phyloP scores from a whole-genome alignment of 2,888 invertebrate genomes.

The Chesias legatella region DNA sequence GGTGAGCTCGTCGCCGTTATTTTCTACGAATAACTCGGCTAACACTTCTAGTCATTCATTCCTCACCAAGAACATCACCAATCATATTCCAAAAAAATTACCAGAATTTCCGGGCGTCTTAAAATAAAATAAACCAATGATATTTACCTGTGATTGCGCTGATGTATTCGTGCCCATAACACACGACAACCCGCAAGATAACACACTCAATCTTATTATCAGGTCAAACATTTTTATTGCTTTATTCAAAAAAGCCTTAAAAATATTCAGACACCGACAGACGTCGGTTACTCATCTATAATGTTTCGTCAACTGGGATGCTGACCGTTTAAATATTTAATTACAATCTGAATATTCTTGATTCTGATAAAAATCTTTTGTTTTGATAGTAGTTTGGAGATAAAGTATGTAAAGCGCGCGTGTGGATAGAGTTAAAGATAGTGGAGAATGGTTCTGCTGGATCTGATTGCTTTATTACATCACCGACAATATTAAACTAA shows the following conservation, averaged over 20 bases:
- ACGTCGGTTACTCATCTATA: slow-evolving; percentile 3
- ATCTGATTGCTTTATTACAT: too few relatives aligned
- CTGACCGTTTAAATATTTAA: slow-evolving; percentile 18
- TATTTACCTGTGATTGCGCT: slow-evolving; percentile 63
- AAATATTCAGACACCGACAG: not conserved
- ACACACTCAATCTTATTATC: slow-evolving; percentile 41
- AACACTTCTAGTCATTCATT: too few relatives aligned
- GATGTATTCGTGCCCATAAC: slow-evolving; percentile 43
- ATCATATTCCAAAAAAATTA: too few relatives aligned
- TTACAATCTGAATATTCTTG: slow-evolving; percentile 1
- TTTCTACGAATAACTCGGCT: too few relatives aligned
- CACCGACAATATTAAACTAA: too few relatives aligned
- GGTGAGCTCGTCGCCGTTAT: too few relatives aligned
- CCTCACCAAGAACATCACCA: too few relatives aligned
- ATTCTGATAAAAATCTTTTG: slow-evolving; percentile 26
- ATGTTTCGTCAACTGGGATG: slow-evolving; percentile 13
- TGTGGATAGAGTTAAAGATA: slow-evolving; percentile 26
- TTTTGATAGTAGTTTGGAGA: slow-evolving; percentile 32
- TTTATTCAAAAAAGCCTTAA: slow-evolving; percentile 1
- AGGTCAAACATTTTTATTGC: slow-evolving; percentile 43
- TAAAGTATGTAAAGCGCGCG: slow-evolving; percentile 27
- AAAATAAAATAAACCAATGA: not conserved
- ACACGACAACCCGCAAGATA: slow-evolving; percentile 45
- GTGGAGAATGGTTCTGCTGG: too few relatives aligned
- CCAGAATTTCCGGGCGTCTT: too few relatives aligned